phyloP scores from a whole-genome alignment of 2,797 vertebrate species.

The Silurus lanzhouensis region DNA sequence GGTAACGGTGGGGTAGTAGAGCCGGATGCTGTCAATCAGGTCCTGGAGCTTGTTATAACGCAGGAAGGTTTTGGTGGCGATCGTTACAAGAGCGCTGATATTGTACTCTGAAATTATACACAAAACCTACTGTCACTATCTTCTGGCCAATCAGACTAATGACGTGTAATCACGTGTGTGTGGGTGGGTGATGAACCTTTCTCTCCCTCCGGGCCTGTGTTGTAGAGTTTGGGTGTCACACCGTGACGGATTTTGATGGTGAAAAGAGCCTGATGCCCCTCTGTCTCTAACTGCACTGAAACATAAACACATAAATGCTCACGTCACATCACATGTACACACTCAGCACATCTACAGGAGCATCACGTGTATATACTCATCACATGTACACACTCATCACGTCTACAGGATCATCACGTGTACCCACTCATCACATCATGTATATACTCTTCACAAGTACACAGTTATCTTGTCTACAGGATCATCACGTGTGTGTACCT shows the following conservation, averaged over 20 bases:
- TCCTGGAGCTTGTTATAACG: constrained; percentile 87
- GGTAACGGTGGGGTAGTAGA: constrained; percentile 85
- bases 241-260: constrained; percentile 84
- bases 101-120: constrained; percentile 77
- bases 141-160: too few species aligned
- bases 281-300: constrained; percentile 86
- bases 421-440: too few species aligned
- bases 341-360: background rate
- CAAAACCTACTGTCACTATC: background rate
- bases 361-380: too few species aligned
- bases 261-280: constrained; percentile 82
- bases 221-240: constrained; percentile 84
- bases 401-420: too few species aligned
- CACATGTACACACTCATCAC: too few species aligned
- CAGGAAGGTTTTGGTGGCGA: constrained; percentile 93
- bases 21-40: constrained; percentile 87
- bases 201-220: constrained; percentile 74
- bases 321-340: constrained; percentile 28
- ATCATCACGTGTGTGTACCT: too few species aligned
- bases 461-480: too few species aligned
- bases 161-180: background rate
- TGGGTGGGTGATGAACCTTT: constrained; percentile 41
- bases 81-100: constrained; percentile 86
- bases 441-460: too few species aligned
- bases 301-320: constrained; percentile 44